Evolutionary conservation across 23 tunicate genomes (phyloP), one percentile per base, ranked within the genome.

Genomic region (Aplidium turbinatum): DNA sequence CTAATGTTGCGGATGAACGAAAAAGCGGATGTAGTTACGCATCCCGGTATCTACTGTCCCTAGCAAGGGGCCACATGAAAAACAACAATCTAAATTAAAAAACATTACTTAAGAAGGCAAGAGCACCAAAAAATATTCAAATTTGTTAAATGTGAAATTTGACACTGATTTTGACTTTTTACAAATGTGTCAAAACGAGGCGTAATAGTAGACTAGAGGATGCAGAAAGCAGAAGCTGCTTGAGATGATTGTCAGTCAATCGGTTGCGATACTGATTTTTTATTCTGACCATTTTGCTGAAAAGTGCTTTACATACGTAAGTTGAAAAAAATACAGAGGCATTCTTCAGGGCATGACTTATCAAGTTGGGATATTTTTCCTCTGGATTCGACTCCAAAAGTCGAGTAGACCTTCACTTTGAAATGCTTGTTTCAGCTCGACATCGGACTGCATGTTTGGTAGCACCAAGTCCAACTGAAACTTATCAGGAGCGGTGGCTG

Each of bases 271-370:
- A 77, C 65, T 77, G 74, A 26, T 77, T 77, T 65, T 77, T 39
- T 57, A 77, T 77, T 77, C 57, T 77, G 57, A 64, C 74, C 76
- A 65, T 77, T 77, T 77, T 62, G 72, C 82, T 77, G 79, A 73
- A 73, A 55, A 73, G 68, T 55, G 79, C 79, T 55, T 73, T 68
- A 57, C 79, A 73, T 55, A 56, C 68, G 79, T 73, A 73, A 73
- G 68, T 73, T 73, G 45, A 73, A 19, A 45, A 68, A 64, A 77
- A 77, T 77, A 77, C 58, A 64, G 82, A 77, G 35, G 57, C 57
- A 34, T 64, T 50, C 4, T 72, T 72, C 50, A 9, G 77, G 29
- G 33, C 77, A 57, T 72, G 50, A 67, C 67, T 25, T 77, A 63
- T 77, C 75, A 36, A 26, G 75, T 64, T 77, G 73, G 35, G 79